Evolutionary conservation across 2,797 vertebrate genomes (phyloP), one percentile per base, ranked within the genome.

Genomic region (Phylloscopus collybita): DNA sequence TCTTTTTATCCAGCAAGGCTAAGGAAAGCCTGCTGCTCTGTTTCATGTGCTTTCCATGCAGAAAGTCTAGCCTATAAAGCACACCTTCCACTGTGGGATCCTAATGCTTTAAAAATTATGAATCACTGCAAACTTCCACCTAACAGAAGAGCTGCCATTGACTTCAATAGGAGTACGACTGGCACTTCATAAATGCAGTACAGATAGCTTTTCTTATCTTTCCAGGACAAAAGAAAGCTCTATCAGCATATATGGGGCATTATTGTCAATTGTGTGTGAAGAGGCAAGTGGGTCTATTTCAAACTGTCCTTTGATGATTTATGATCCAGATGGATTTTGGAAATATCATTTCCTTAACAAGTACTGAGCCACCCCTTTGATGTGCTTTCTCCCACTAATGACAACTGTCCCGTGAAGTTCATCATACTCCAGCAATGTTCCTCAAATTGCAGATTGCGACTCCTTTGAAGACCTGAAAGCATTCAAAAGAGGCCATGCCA

Each of bases 261-360:
- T 51, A 84, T 16, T 89, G 56, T 62, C 32, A 80, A 90, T 91
- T 80, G 10, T 84, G 45, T 69, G 40, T 88, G 84, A 94, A 95
- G 79, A 94, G 75, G 76, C 47, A 88, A 96, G 83, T 38, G 27
- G 30, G 59, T 64, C 88, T 81, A 66, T 67, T 93, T 87, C 65
- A 82, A 67, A 89, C 34, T 64, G 32, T 73, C 89, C 79, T 95
- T 86, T 93, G 59, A 91, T 95, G 82, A 95, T 87, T 95, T 96
- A 86, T 29, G 67, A 94, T 84, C 78, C 72, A 94, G 70, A 86
- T 25, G 22, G 76, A 86, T 67, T 88, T 88, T 45, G 93, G 86
- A 94, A 92, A 80, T 50, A 87, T 18, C 0, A 72, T 78, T 92
- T 80, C 61, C 50, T 90, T 85, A 80, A 74, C 32, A 91, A 86